Conservation (phyloP, 1,140 invertebrate species). For the Diorhabda sublineata region DNA sequence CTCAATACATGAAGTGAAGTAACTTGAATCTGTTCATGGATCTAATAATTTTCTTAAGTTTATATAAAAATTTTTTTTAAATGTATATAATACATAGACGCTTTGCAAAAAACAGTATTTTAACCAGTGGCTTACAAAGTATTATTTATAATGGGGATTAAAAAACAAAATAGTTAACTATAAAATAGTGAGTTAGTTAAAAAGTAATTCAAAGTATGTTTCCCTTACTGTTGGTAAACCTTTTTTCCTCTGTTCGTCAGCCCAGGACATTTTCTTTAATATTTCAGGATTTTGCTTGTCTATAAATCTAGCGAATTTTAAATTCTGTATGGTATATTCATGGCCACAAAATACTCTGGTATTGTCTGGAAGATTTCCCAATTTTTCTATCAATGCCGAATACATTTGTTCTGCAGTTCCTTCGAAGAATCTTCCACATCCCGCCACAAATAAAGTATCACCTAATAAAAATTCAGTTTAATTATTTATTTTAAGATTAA, state of each 20-base stretch:
- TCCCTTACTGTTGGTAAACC: slow-evolving; percentile 67
- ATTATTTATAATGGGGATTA: too few species aligned
- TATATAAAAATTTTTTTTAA: too few species aligned
- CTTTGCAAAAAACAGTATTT: too few species aligned
- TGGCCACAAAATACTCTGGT: slow-evolving; percentile 97
- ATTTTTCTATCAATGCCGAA: slow-evolving; percentile 70
- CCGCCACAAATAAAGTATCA: slow-evolving; percentile 93
- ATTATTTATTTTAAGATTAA: too few species aligned
- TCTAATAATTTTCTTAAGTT: too few species aligned
- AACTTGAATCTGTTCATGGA: too few species aligned
- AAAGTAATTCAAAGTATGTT: too few species aligned
- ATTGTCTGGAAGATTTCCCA: slow-evolving; percentile 72
- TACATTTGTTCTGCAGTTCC: slow-evolving; percentile 93
- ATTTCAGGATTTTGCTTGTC: slow-evolving; percentile 79
- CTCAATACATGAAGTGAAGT: too few species aligned
- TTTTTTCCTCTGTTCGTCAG: slow-evolving; percentile 58
- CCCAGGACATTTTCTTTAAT: slow-evolving; percentile 68
- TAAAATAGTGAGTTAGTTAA: too few species aligned
- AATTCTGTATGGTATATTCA: slow-evolving; percentile 90
- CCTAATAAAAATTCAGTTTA: slow-evolving; percentile 55
- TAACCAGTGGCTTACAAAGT: too few species aligned
- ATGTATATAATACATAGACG: too few species aligned
- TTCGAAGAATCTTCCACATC: slow-evolving; percentile 98
- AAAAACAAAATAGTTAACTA: too few species aligned
- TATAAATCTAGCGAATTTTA: slow-evolving; percentile 82